Percentiles rank a stretch among this genome's conserved stretches.
phyloP scores from a whole-genome alignment of 2,113 vertebrate genomes.

The Thermophis baileyi region DNA sequence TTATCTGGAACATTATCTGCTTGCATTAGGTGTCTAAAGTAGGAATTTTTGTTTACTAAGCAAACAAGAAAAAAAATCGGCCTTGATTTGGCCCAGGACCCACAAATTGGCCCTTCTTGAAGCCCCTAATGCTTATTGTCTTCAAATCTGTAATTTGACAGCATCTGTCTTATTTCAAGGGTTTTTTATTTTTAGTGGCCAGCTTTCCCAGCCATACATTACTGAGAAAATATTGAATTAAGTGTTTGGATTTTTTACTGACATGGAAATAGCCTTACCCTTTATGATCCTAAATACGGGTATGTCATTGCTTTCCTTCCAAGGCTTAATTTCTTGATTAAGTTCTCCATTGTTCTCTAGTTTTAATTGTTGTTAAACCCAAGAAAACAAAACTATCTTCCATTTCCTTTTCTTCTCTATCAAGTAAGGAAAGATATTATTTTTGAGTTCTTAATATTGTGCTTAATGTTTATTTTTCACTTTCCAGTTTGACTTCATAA shows the following conservation, averaged over 20 bases:
- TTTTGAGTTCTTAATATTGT: not conserved
- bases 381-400: not conserved
- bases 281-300: not conserved
- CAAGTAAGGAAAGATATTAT: not conserved
- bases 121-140: not conserved
- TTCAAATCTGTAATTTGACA: not conserved
- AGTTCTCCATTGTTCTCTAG: not conserved
- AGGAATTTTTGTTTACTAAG: not conserved
- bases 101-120: not conserved
- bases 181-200: not conserved
- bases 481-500: not conserved
- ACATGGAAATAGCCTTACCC: not conserved
- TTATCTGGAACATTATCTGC: not conserved
- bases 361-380: not conserved
- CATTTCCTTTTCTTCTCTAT: not conserved
- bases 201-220: not conserved
- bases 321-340: not conserved
- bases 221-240: not conserved
- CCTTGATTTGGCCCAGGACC: not conserved
- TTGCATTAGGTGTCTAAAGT: not conserved
- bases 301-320: not conserved
- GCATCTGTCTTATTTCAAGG: not conserved
- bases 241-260: not conserved
- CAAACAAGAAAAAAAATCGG: not conserved
- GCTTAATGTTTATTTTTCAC: not conserved